Percentiles rank a stretch among this genome's conserved stretches.
Evolutionary conservation across 2,797 vertebrate genomes (phyloP).

Genomic region (Acipenser oxyrinchus): DNA sequence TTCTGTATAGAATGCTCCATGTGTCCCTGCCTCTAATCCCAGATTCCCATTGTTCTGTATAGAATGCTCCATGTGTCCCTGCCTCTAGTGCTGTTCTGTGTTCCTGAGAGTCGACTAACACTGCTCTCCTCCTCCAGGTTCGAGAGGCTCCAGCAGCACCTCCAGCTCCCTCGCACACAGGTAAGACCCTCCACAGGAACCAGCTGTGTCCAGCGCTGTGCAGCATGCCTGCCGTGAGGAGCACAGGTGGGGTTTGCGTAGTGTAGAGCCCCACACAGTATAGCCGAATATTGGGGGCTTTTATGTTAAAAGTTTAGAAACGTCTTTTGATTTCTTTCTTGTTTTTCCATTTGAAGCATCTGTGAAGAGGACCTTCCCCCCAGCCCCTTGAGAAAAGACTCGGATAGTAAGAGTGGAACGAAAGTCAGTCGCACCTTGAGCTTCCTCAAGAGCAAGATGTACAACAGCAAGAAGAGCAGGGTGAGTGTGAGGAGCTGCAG

Average conservation of each 20-base stretch:
- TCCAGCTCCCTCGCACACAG: constrained; percentile 73
- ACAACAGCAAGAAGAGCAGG: constrained; percentile 83
- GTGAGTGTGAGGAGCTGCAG: constrained; percentile 51
- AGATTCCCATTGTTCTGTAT: too few relatives aligned
- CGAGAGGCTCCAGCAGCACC: constrained; percentile 53
- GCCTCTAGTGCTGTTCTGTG: constrained; percentile 19
- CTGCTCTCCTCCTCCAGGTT: constrained; percentile 52
- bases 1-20: too few relatives aligned
- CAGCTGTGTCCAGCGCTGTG: too few relatives aligned
- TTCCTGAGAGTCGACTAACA: constrained; percentile 4
- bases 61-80: background rate
- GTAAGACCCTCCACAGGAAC: constrained; percentile 46
- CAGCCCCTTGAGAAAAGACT: constrained; percentile 66
- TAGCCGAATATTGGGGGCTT: too few relatives aligned
- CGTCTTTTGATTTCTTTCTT: background rate
- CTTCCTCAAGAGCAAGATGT: constrained; percentile 98
- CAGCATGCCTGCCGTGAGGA: too few relatives aligned
- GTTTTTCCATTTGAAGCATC: constrained; percentile 54
- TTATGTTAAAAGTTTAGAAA: too few relatives aligned
- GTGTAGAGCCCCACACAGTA: too few relatives aligned
- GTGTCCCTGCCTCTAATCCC: too few relatives aligned
- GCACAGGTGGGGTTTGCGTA: too few relatives aligned
- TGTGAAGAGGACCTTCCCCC: constrained; percentile 74
- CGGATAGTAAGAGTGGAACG: constrained; percentile 70
- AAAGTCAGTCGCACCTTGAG: constrained; percentile 97